Base-by-base conservation (phyloP, 2,113 vertebrate genomes). In the Burhinus oedicnemus region DNA sequence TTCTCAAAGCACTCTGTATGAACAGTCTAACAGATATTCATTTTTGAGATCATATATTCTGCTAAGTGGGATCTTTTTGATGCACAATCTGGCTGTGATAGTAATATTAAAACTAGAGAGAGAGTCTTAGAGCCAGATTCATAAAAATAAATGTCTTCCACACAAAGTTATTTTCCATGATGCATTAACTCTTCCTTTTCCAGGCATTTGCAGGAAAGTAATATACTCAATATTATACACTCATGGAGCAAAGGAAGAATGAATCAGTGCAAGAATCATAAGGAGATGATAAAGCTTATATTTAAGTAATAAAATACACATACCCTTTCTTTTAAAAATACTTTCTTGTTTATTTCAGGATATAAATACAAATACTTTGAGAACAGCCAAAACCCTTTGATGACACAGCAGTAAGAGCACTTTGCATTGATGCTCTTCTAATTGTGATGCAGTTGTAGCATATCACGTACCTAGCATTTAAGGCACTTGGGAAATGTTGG, bases 131-230 rank as follows among this genome's bases (percentile, higher is more conserved):
- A 86, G 58, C 68, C 90, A 97, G 89, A 91, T 97, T 96, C 92
- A 96, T 98, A 98, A 98, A 96, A 96, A 94, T 94, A 95, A 97
- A 97, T 95, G 92, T 97, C 87, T 98, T 98, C 90, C 93, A 95
- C 87, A 85, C 80, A 92, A 96, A 92, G 93, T 90, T 89, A 86
- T 93, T 95, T 92, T 96, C 76, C 83, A 40, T 57, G 34, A 94
- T 92, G 36, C 57, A 64, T 95, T 94, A 96, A 96, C 69, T 95
- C 83, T 40, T 95, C 49, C 64, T 92, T 95, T 97, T 55, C 91
- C 84, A 85, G 57, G 38, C 66, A 89, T 89, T 92, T 95, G 66
- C 47, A 86, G 91, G 90, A 87, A 95, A 94, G 64, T 65, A 80
- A 89, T 80, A 57, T 30, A 64, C 52, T 70, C 45, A 72, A 27